phyloP scores from a whole-genome alignment of 2,113 vertebrate species.

The Sinocyclocheilus maitianheensis region DNA sequence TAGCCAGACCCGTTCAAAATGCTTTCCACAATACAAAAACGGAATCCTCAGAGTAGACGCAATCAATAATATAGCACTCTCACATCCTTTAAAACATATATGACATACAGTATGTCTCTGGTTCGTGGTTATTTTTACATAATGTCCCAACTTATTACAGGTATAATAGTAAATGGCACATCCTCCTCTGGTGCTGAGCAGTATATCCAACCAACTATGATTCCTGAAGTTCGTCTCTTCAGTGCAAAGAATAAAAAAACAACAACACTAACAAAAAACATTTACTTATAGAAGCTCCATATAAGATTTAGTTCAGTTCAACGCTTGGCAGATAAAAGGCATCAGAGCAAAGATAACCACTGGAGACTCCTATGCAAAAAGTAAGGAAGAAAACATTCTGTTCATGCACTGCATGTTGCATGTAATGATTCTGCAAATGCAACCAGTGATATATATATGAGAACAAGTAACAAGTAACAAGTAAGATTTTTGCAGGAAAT shows the following conservation, averaged over 20 bases:
- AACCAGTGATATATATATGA: neutral
- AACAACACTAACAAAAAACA: too few species aligned
- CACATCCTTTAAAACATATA: neutral
- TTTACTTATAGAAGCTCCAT: neutral
- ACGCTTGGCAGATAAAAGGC: slow-evolving; percentile 22
- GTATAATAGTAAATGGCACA: too few species aligned
- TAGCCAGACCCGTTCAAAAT: neutral
- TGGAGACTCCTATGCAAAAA: slow-evolving; percentile 12
- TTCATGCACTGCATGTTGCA: neutral
- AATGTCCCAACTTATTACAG: slow-evolving; percentile 28
- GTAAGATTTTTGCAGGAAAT: neutral
- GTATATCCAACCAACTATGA: neutral
- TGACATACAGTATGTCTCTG: neutral
- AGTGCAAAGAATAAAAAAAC: neutral
- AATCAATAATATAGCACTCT: neutral
- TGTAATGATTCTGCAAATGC: slow-evolving; percentile 9
- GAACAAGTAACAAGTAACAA: neutral
- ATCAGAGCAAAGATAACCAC: neutral
- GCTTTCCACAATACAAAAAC: neutral
- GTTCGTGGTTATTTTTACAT: neutral
- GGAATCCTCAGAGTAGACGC: neutral
- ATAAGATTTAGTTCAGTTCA: slow-evolving; percentile 15
- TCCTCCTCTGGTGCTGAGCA: too few species aligned
- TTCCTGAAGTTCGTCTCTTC: neutral
- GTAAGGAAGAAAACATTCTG: neutral